Percentiles rank a stretch among this genome's conserved stretches.
Conservation (phyloP, 2,888 invertebrate species). For the Folsomia manolachei region DNA sequence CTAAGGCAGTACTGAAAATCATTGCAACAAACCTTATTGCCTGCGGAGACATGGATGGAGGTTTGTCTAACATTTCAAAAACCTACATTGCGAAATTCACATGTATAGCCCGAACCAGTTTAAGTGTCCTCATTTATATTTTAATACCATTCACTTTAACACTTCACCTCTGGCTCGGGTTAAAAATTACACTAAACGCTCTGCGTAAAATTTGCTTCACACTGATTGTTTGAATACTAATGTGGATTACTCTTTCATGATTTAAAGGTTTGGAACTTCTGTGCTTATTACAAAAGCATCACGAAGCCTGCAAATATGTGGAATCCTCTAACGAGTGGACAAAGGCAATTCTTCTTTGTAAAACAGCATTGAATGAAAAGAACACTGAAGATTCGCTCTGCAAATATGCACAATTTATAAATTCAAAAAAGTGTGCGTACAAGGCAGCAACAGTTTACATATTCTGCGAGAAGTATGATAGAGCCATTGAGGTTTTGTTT, state of each 20-base stretch:
- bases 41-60: slow-evolving; percentile 46
- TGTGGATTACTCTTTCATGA: neutral
- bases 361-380: slow-evolving; percentile 41
- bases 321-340: slow-evolving; percentile 49
- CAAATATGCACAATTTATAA: slow-evolving; percentile 47
- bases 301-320: slow-evolving; percentile 48
- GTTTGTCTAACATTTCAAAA: slow-evolving; percentile 18
- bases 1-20: slow-evolving; percentile 49
- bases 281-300: slow-evolving; percentile 45
- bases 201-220: no score
- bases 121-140: no score
- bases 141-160: no score
- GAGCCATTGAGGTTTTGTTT: slow-evolving; percentile 47
- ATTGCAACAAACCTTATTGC: slow-evolving; percentile 48
- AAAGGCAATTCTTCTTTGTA: slow-evolving; percentile 44
- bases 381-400: slow-evolving; percentile 43
- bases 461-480: slow-evolving; percentile 45
- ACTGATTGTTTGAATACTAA: neutral
- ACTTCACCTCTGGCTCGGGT: no score
- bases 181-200: no score
- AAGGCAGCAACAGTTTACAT: slow-evolving; percentile 46
- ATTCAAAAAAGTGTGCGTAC: slow-evolving; percentile 43
- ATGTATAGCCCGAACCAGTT: no score
- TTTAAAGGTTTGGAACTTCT: slow-evolving; percentile 43
- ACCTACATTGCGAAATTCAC: no score